Conservation (phyloP, 2,113 vertebrate species). For the Barnardius zonarius region DNA sequence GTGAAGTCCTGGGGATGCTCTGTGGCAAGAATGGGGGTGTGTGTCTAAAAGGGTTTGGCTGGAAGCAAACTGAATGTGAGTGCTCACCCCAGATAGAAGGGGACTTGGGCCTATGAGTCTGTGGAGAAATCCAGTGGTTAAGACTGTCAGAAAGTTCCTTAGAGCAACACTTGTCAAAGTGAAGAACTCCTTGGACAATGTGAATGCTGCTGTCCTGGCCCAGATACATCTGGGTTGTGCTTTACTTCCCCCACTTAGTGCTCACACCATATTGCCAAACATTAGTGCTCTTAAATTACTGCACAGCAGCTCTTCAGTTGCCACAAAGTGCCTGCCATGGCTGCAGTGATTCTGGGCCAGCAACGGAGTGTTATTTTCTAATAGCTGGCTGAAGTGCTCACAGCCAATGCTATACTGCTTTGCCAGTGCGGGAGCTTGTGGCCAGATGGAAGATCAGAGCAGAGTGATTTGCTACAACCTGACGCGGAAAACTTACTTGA, state of each 20-base stretch:
- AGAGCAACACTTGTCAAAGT: background rate
- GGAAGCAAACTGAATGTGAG: background rate
- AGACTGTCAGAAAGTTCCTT: background rate
- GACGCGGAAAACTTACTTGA: background rate
- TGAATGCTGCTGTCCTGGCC: background rate
- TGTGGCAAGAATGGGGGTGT: background rate
- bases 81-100: background rate
- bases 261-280: rapidly evolving
- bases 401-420: rapidly evolving
- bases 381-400: background rate
- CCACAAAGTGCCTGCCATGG: background rate
- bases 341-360: background rate
- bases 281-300: background rate
- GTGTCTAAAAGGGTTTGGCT: background rate
- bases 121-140: background rate
- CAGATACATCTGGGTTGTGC: rapidly evolving
- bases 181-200: background rate
- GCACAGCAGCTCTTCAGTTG: background rate
- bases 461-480: background rate
- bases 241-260: background rate
- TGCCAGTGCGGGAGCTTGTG: background rate
- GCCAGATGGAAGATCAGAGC: background rate
- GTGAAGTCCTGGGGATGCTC: background rate
- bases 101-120: rapidly evolving
- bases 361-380: background rate